Evolutionary conservation across 2,888 invertebrate species (phyloP).

Genomic region (Petrolisthes manimaculis): DNA sequence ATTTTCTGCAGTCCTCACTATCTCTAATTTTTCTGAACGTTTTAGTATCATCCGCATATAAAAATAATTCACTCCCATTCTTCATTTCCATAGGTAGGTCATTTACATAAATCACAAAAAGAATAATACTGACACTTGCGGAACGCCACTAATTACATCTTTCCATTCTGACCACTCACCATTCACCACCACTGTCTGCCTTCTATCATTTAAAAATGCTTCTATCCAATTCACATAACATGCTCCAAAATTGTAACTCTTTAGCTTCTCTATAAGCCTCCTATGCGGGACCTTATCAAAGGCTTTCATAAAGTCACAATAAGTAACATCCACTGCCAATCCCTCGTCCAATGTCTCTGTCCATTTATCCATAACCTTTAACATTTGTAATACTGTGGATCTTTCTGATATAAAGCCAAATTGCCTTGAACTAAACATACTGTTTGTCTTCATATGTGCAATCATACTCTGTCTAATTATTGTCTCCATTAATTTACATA

Average conservation of each 20-base stretch:
- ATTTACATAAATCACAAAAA: constrained; percentile 23
- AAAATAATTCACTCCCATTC: neutral
- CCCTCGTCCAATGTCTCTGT: constrained; percentile 8
- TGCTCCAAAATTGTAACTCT: neutral
- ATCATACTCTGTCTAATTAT: neutral
- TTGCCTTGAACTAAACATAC: constrained; percentile 17
- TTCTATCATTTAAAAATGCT: neutral
- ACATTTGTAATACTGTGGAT: constrained; percentile 11
- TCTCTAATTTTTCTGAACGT: constrained; percentile 1
- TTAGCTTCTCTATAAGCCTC: neutral
- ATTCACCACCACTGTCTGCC: constrained; percentile 13
- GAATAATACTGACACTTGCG: constrained; percentile 17
- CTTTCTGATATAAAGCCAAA: constrained; percentile 15
- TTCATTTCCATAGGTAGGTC: neutral
- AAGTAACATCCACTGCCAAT: constrained; percentile 16
- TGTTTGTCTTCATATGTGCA: constrained; percentile 11
- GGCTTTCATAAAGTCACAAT: constrained; percentile 25
- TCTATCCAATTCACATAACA: constrained; percentile 2
- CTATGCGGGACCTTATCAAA: constrained; percentile 33
- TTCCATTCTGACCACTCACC: constrained; percentile 6
- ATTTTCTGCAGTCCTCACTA: neutral
- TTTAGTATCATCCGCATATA: constrained; percentile 30
- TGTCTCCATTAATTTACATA: neutral
- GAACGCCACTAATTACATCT: constrained; percentile 14
- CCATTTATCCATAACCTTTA: constrained; percentile 19